Evolutionary conservation across 2,888 invertebrate species (phyloP).

Genomic region (Craniophora ligustri): DNA sequence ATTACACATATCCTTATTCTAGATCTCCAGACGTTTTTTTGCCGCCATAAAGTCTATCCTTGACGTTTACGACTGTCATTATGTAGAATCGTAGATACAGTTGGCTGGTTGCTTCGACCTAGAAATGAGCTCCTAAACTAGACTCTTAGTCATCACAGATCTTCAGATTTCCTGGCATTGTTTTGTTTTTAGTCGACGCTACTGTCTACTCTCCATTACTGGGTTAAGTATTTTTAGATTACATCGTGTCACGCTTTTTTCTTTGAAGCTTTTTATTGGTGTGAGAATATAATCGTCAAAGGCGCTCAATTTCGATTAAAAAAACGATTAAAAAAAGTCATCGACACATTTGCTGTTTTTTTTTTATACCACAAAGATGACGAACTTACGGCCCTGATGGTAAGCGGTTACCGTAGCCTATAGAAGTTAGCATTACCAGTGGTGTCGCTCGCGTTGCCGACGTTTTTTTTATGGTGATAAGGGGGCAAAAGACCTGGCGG

Average conservation of each 20-base stretch:
- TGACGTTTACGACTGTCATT: conserved; percentile 36
- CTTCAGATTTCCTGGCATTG: conserved; percentile 54
- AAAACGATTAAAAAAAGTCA: too few species aligned
- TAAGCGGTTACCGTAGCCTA: too few species aligned
- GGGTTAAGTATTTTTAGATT: conserved; percentile 20
- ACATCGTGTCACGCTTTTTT: conserved; percentile 31
- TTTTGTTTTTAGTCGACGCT: conserved; percentile 36
- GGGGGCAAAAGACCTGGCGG: too few species aligned
- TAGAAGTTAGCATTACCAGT: too few species aligned
- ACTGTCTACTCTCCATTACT: conserved; percentile 13
- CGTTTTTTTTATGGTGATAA: too few species aligned
- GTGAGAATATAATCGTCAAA: too few species aligned
- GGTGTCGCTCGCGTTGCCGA: too few species aligned
- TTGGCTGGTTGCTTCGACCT: conserved; percentile 54
- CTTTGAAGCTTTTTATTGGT: conserved; percentile 10
- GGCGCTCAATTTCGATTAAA: too few species aligned
- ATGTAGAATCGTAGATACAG: conserved; percentile 49
- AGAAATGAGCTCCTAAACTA: conserved; percentile 50
- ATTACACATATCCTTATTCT: neutral
- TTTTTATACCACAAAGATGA: too few species aligned
- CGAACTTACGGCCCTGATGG: too few species aligned
- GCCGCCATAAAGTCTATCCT: conserved; percentile 25
- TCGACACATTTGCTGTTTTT: too few species aligned
- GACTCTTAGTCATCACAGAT: conserved; percentile 54
- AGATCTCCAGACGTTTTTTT: conserved; percentile 8